Evolutionary conservation across 1,140 invertebrate species (phyloP).

Genomic region (Carcinoscorpius rotundicauda): DNA sequence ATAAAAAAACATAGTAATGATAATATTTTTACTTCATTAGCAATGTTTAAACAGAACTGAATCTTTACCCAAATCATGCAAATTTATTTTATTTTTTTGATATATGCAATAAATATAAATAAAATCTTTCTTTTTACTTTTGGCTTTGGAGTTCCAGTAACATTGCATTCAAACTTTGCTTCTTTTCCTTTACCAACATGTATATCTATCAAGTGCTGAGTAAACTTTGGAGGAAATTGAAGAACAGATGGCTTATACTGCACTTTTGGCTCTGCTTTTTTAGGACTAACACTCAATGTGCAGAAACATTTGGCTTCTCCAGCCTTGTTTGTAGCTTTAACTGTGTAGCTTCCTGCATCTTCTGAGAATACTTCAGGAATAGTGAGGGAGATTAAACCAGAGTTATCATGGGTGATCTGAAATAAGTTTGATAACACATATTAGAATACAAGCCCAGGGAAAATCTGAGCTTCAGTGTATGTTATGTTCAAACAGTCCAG

Average conservation of each 20-base stretch:
- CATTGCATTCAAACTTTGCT: slow-evolving; percentile 56
- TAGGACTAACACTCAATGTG: slow-evolving; percentile 49
- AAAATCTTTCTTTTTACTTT: slow-evolving; percentile 39
- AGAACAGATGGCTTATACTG: slow-evolving; percentile 1
- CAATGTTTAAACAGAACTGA: too few relatives aligned
- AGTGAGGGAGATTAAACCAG: slow-evolving; percentile 43
- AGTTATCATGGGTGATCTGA: slow-evolving; percentile 24
- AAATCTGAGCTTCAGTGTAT: too few relatives aligned
- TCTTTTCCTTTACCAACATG: slow-evolving; percentile 38
- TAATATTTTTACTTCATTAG: too few relatives aligned
- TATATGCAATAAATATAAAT: too few relatives aligned
- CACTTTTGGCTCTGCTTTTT: slow-evolving; percentile 14
- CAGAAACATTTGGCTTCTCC: slow-evolving; percentile 77
- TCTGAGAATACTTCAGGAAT: slow-evolving; percentile 83
- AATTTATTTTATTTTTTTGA: too few relatives aligned
- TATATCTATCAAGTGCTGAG: slow-evolving; percentile 48
- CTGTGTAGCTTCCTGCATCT: slow-evolving; percentile 91
- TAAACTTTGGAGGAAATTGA: slow-evolving; percentile 46
- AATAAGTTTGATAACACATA: background rate
- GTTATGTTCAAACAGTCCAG: too few relatives aligned
- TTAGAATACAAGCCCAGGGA: too few relatives aligned
- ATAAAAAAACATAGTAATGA: too few relatives aligned
- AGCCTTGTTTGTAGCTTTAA: slow-evolving; percentile 85
- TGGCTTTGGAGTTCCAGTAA: slow-evolving; percentile 54
- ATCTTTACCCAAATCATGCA: too few relatives aligned